A percentile compares a stretch with the other conserved stretches of the same genome.
Conservation (phyloP, 2,888 invertebrate genomes). For the Caenorhabditis doughertyi region DNA sequence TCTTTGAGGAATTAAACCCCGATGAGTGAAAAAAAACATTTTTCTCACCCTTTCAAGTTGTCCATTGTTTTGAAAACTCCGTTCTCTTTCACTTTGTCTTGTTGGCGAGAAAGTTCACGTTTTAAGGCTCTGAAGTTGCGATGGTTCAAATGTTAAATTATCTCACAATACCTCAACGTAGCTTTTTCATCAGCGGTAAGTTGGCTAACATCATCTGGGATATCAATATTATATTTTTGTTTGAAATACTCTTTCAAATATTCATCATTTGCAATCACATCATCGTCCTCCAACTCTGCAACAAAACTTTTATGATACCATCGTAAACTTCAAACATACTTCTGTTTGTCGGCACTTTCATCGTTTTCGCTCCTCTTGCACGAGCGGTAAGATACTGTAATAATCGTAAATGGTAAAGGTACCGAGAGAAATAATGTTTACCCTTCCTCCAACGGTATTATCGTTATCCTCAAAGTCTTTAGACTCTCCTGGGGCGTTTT, state of each 20-base stretch:
- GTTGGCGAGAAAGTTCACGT: slow-evolving; percentile 71
- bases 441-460: slow-evolving; percentile 68
- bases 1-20: too few relatives aligned
- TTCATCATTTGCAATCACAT: slow-evolving; percentile 75
- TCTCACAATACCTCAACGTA: slow-evolving; percentile 63
- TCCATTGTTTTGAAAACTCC: slow-evolving; percentile 75
- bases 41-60: slow-evolving; percentile 63
- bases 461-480: slow-evolving; percentile 58
- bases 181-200: slow-evolving; percentile 75
- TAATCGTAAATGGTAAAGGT: slow-evolving; percentile 19
- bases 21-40: too few relatives aligned
- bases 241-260: slow-evolving; percentile 76
- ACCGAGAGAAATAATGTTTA: slow-evolving; percentile 32
- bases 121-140: slow-evolving; percentile 69
- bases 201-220: slow-evolving; percentile 73
- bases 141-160: neutral
- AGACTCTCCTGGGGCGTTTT: slow-evolving; percentile 35
- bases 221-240: slow-evolving; percentile 77
- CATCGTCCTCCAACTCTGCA: slow-evolving; percentile 73
- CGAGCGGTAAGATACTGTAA: slow-evolving; percentile 64
- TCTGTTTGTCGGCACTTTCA: slow-evolving; percentile 65
- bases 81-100: slow-evolving; percentile 67
- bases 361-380: slow-evolving; percentile 67
- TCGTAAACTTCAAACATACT: slow-evolving; percentile 38
- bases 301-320: slow-evolving; percentile 4